A percentile compares a stretch with the other conserved stretches of the same genome.
Evolutionary conservation across 2,888 invertebrate genomes (phyloP).

Genomic region (Abrostola triplasia): DNA sequence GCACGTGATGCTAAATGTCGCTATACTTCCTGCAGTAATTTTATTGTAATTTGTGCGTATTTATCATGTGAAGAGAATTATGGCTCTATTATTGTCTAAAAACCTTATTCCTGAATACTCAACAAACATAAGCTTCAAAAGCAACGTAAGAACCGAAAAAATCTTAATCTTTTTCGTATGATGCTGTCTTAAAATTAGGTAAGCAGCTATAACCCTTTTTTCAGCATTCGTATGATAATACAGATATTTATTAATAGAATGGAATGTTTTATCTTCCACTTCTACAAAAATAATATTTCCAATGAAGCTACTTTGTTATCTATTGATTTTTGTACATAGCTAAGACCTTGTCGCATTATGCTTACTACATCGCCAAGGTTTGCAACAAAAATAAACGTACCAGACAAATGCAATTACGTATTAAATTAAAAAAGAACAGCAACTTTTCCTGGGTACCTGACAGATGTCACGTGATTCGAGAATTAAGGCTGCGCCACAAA

Average conservation of each 20-base stretch:
- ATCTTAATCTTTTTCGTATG: no score
- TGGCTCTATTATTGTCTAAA: conserved; percentile 68
- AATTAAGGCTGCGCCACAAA: conserved; percentile 68
- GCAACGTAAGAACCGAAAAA: no score
- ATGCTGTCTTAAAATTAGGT: no score
- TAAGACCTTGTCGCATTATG: neutral
- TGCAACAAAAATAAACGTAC: neutral
- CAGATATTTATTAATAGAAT: neutral
- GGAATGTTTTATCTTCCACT: neutral
- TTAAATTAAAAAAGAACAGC: conserved; percentile 12
- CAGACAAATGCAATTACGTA: conserved; percentile 12
- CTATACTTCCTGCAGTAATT: conserved; percentile 83
- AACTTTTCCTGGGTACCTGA: conserved; percentile 45
- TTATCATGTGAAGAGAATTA: conserved; percentile 85
- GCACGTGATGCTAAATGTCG: conserved; percentile 86
- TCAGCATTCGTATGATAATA: no score
- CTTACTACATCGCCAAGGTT: neutral
- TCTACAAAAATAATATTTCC: neutral
- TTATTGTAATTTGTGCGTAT: conserved; percentile 87
- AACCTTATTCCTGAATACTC: conserved; percentile 40
- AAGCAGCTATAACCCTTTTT: no score
- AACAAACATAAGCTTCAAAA: no score
- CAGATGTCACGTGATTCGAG: conserved; percentile 72
- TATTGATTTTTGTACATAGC: neutral
- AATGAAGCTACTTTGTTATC: neutral